Base-by-base conservation (phyloP, 2,113 vertebrate genomes). In the Vanacampus margaritifer region DNA sequence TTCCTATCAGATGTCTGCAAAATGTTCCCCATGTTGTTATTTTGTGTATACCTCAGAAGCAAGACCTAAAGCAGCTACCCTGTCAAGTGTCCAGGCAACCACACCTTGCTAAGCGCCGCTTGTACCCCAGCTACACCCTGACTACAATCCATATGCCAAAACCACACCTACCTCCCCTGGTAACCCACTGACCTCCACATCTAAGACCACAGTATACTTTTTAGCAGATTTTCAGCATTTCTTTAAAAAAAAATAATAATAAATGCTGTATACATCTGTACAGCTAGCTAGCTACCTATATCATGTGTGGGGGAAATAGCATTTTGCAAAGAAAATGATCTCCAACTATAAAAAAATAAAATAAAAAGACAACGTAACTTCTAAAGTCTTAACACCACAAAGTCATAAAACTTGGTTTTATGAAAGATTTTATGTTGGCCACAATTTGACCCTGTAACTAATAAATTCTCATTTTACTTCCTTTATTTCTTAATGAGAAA, bases 131-230 rank as follows among this genome's bases (percentile, higher is more conserved):
- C 35, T 66, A 39, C 16, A 78, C n/a, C 67, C 72, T 61, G 37
- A 39, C 67, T 56, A 39, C 45, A 61, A 63, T 36, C 71, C 68
- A 67, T 67, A 71, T 68, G 74, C 62, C 63, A 76, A 70, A 80
- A 80, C 69, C 78, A 84, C 69, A 68, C 78, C 84, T 86, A 84
- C 84, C 84, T 86, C 82, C 84, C 82, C 75, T 36, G 7, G 57
- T 71, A 75, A 81, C 74, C 66, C 65, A 2, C 68, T 78, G 68
- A 86, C 78, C 79, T 84, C 79, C 73, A 75, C 67, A 21, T 45
- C 60, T 46, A 74, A 83, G 73, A 65, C 76, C 68, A 72, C 80
- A 74, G 83, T 76, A 80, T 68, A 72, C 68, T 73, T 46, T 46
- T 54, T 26, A 4, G 28, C 28, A 32, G 4, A 32, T 32, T 26